Evolutionary conservation across 2,113 vertebrate genomes (phyloP), one percentile per base, ranked within the genome.

Genomic region (Leucopsar rothschildi): DNA sequence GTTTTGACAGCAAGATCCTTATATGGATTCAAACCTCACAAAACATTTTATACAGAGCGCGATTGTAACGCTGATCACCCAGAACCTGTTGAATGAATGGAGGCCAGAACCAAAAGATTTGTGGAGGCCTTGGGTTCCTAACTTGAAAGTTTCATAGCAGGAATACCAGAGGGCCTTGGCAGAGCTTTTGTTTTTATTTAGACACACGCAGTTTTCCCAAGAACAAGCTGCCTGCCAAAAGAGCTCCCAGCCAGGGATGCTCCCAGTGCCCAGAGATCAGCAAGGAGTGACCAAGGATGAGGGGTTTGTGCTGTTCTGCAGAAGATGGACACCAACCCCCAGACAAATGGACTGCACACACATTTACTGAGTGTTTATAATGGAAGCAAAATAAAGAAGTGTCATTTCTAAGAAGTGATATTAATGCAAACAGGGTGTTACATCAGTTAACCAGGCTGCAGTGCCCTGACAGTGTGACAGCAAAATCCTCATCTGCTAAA

Each of bases 1-100:
- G 37, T 53, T 90, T 76, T 76, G 44, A 96, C 82, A 95, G 63
- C 57, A 56, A 61, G 75, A 76, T 35, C 87, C 81, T 93, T 92
- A 82, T 45, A 90, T n/a, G 82, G 88, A 76, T 60, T 85, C 75
- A 85, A 90, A 61, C 39, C 53, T 68, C 70, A 82, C 29, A 52
- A 68, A 70, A 28, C 5, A 23, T 31, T 75, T 55, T 24, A 39
- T 7, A 47, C 16, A 13, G 50, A 77, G 65, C 1, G 0, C 1
- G 4, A 68, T 6, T 19, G 47, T 40, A 78, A 60, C 1, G 0
- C 29, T 1, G 0, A 21, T 35, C 64, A 65, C 55, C 12, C 6
- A 19, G 37, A 82, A 52, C 2, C 0, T 2, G 19, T 0, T 21
- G 23, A 76, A 71, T 68, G 65, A 89, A 91, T 2, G 12, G 57